Conservation (phyloP, 2,888 invertebrate species). For the Prosapia bicincta region DNA sequence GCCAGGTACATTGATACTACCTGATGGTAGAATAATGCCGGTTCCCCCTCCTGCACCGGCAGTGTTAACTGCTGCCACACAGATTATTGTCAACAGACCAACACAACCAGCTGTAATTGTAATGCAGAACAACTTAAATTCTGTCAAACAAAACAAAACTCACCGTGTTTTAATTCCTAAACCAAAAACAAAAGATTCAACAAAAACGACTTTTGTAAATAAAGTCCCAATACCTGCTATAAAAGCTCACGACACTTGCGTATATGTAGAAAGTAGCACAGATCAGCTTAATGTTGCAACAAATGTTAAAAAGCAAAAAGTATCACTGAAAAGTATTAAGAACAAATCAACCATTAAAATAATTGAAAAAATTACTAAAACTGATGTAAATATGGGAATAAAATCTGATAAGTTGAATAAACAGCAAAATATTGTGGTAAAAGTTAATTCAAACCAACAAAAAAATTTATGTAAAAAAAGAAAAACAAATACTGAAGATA, state of each 20-base stretch:
- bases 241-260: constrained; percentile 16
- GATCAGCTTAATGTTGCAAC: background rate
- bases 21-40: constrained; percentile 34
- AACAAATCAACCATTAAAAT: background rate
- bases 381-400: background rate
- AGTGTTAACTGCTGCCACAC: constrained; percentile 2
- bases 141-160: constrained; percentile 31
- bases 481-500: background rate
- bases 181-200: constrained; percentile 37
- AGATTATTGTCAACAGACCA: constrained; percentile 30
- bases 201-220: constrained; percentile 40
- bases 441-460: background rate
- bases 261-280: no score
- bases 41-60: constrained; percentile 26
- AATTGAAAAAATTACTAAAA: background rate
- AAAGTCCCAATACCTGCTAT: constrained; percentile 42
- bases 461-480: background rate
- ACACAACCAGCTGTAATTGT: constrained; percentile 37
- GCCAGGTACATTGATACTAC: constrained; percentile 34
- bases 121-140: constrained; percentile 35
- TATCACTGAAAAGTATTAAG: background rate
- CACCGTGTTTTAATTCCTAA: constrained; percentile 10
- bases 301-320: background rate
- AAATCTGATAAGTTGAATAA: background rate
- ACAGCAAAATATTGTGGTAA: background rate